Base-by-base conservation (phyloP, 1,140 invertebrate species). In the Eumeta japonica region DNA sequence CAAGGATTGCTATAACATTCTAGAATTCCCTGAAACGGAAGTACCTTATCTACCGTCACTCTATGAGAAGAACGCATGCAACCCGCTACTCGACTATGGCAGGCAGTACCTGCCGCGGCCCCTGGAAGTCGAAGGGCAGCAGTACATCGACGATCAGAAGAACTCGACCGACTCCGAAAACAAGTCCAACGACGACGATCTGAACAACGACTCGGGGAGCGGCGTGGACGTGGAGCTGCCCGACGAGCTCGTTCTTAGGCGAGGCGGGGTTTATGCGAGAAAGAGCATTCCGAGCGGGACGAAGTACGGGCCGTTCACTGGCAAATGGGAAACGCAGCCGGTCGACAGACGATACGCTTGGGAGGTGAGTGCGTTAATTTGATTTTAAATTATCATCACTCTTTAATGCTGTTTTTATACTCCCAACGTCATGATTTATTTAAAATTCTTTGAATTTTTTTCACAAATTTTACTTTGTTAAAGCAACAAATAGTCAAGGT, bases 321-420 rank as follows among this genome's bases (percentile, higher is more conserved):
- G 85, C 1, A 84, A 84, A 59, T 84, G 83, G 83, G 79, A 77
- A 31, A 68, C 66, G 16, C 72, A 80, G 45, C 83, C 85, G 7
- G 57, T 81, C 44, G 81, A 86, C 48, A 64, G 75, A 19, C 75
- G 79, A 47, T 86, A 79, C 55, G 84, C 85, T 18, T 87, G 84
- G 83, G 83, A 88, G 84, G 86, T 88, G 65, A 84, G 84, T 59
- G n/a, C n/a, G n/a, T n/a, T n/a, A n/a, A n/a, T n/a, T n/a, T n/a
- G n/a, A n/a, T n/a, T n/a, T n/a, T n/a, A n/a, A n/a, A n/a, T n/a
- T n/a, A n/a, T n/a, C n/a, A n/a, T n/a, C n/a, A n/a, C n/a, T n/a
- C n/a, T n/a, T n/a, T n/a, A n/a, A n/a, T n/a, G n/a, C n/a, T n/a
- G n/a, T n/a, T n/a, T n/a, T n/a, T n/a, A n/a, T n/a, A n/a, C n/a